phyloP scores from a whole-genome alignment of 2,888 invertebrate genomes.

The Cactoblastis cactorum region DNA sequence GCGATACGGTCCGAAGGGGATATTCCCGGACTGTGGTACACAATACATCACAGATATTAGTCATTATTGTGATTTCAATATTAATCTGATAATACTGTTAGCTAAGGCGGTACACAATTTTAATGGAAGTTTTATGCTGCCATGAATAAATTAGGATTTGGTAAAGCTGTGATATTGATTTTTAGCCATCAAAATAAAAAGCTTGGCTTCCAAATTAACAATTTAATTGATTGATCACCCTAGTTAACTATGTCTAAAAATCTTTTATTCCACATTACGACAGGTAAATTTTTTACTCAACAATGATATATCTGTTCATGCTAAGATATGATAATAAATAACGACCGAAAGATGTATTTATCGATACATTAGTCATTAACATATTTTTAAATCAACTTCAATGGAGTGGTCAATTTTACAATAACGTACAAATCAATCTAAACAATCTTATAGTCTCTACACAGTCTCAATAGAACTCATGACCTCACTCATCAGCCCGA shows the following conservation, averaged over 20 bases:
- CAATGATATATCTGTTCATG: too few species aligned
- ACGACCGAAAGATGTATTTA: background rate
- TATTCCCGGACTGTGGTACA: constrained; percentile 31
- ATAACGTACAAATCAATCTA: too few species aligned
- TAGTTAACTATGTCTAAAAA: too few species aligned
- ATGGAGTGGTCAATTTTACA: constrained; percentile 22
- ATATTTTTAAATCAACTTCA: background rate
- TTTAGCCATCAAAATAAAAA: too few species aligned
- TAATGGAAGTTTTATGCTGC: background rate
- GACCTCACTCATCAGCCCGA: constrained; percentile 50
- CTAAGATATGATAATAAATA: too few species aligned
- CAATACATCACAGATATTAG: constrained; percentile 36
- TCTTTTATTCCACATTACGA: too few species aligned
- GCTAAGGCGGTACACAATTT: background rate
- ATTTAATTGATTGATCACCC: too few species aligned
- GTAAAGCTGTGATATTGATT: too few species aligned
- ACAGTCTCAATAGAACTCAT: constrained; percentile 34
- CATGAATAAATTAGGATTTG: background rate
- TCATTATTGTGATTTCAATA: constrained; percentile 12
- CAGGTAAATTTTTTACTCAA: too few species aligned
- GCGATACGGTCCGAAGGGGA: constrained; percentile 33
- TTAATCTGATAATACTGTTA: constrained; percentile 8
- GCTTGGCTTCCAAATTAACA: too few species aligned
- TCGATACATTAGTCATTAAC: background rate
- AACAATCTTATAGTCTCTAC: constrained; percentile 43